Evolutionary conservation across 1,140 invertebrate genomes (phyloP).

Genomic region (Conopomorpha cramerella): DNA sequence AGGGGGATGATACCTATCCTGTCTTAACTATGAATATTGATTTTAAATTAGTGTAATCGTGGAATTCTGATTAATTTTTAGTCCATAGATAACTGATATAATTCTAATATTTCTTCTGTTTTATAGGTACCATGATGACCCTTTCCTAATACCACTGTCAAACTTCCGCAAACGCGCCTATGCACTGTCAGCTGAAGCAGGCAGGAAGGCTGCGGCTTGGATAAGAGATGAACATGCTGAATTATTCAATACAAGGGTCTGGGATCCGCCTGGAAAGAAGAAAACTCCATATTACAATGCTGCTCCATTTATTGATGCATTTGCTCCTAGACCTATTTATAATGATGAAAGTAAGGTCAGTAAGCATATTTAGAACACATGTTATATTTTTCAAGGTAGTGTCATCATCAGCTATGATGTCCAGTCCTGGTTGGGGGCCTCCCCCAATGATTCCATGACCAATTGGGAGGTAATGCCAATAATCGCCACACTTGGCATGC

Average conservation of each 20-base stretch:
- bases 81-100: too few relatives aligned
- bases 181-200: constrained; percentile 83
- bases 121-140: constrained; percentile 84
- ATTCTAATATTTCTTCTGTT: neutral
- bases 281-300: constrained; percentile 59
- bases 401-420: too few relatives aligned
- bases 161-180: constrained; percentile 72
- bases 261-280: constrained; percentile 66
- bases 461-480: too few relatives aligned
- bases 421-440: too few relatives aligned
- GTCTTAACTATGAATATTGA: too few relatives aligned
- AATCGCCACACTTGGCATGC: too few relatives aligned
- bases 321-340: constrained; percentile 70
- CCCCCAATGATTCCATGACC: too few relatives aligned
- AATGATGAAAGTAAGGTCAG: constrained; percentile 69
- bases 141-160: constrained; percentile 82
- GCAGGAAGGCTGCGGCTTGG: constrained; percentile 85
- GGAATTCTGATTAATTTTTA: too few relatives aligned
- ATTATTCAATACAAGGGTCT: constrained; percentile 72
- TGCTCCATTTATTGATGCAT: constrained; percentile 67
- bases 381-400: too few relatives aligned
- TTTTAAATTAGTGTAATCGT: too few relatives aligned
- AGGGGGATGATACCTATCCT: too few relatives aligned
- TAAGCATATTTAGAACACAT: too few relatives aligned
- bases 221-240: constrained; percentile 77